Evolutionary conservation across 2,888 invertebrate species (phyloP), one percentile per base, ranked within the genome.

Genomic region (Chrysolina haemoptera): DNA sequence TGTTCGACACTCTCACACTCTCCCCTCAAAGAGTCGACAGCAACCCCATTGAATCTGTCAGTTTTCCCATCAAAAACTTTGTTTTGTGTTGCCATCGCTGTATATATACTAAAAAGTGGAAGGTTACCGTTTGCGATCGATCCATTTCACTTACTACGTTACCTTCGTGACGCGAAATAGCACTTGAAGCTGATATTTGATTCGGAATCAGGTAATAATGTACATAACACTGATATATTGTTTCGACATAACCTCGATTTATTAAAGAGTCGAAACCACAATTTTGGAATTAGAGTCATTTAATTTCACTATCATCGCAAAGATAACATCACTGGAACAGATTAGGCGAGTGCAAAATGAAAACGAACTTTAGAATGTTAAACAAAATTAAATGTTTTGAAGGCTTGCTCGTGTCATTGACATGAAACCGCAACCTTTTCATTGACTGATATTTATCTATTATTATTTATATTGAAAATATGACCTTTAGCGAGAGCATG

Each of bases 1-100:
- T 87, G 83, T 35, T 86, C 85, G 59, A 83, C 73, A 55, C 89
- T 88, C 43, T 89, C 88, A 86, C 92, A 93, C 53, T 90, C 86
- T 86, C 93, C 92, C 66, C 87, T 82, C 62, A 85, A 86, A 0
- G 94, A 93, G 84, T 93, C 90, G 0, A 96, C 90, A n/a, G 93
- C 93, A 8, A 96, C 87, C 1, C 95, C 96, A 83, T 92, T 91
- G 80, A 93, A 95, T 79, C 92, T 90, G 86, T 96, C 95, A 27
- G 83, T 68, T 11, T 82, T 81, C 0, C 92, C 90, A 48, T 87
- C 84, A 83, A 92, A 92, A 59, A 65, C 10, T 43, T 27, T 63
- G 14, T 55, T 53, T 2, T 46, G 20, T 50, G 50, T 67, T 53
- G 67, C 35, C 53, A 67, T 53, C 8, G 20, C 40, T n/a, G 40